A percentile compares a stretch with the other conserved stretches of the same genome.
phyloP scores from a whole-genome alignment of 1,140 invertebrate species.

The Panulirus ornatus region DNA sequence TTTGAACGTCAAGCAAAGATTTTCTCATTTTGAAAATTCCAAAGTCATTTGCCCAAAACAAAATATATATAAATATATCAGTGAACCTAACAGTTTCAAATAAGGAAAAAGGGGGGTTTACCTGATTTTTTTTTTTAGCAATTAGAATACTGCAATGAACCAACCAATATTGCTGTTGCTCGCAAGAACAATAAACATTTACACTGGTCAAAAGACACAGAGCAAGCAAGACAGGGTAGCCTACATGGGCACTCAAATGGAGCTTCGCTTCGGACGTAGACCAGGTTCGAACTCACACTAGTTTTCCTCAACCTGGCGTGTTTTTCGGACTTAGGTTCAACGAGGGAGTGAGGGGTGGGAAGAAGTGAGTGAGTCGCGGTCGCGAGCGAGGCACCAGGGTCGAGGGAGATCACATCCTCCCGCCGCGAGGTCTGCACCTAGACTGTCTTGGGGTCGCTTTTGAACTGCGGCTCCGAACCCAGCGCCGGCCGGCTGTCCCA shows the following conservation, averaged over 20 bases:
- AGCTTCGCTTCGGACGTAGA: conserved; percentile 2
- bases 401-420: not conserved
- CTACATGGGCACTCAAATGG: not conserved
- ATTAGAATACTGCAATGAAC: conserved; percentile 10
- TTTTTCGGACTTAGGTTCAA: not conserved
- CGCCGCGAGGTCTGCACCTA: not conserved
- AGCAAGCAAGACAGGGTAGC: not conserved
- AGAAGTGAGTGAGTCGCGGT: too few relatives aligned
- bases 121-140: not conserved
- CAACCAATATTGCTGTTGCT: not conserved
- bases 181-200: not conserved
- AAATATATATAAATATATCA: not conserved
- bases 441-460: conserved; percentile 13
- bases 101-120: not conserved
- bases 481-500: not conserved
- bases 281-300: not conserved
- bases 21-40: not conserved
- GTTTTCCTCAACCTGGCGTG: not conserved
- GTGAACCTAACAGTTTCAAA: not conserved
- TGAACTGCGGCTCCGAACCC: not conserved
- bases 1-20: too few relatives aligned
- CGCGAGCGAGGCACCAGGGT: not conserved
- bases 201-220: not conserved
- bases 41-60: not conserved
- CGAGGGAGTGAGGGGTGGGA: not conserved